Conservation (phyloP, 2,113 vertebrate genomes). For the Lycocorax pyrrhopterus region DNA sequence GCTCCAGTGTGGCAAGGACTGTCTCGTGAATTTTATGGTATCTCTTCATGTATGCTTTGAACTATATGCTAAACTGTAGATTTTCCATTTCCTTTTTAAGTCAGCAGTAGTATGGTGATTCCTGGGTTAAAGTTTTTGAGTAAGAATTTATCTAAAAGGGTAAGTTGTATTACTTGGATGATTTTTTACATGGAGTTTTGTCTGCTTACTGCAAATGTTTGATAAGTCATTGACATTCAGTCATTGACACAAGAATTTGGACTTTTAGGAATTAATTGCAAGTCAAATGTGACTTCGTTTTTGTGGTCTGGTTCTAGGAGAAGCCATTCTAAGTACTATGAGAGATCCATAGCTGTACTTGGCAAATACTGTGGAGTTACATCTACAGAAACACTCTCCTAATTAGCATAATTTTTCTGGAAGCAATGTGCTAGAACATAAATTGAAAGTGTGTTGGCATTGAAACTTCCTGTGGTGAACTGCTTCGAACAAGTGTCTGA, state of each 20-base stretch:
- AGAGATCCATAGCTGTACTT: background rate
- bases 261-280: background rate
- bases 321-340: background rate
- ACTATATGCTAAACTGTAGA: fast-evolving
- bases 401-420: background rate
- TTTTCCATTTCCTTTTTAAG: background rate
- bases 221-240: background rate
- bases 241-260: background rate
- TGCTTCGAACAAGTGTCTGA: background rate
- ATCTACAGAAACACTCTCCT: background rate
- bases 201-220: background rate
- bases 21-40: background rate
- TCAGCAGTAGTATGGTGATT: background rate
- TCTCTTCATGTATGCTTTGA: background rate
- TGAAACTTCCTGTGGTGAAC: background rate
- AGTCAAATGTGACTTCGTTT: background rate
- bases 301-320: background rate
- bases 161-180: background rate
- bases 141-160: background rate
- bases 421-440: background rate
- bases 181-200: background rate
- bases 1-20: background rate
- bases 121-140: background rate
- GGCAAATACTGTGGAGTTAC: background rate
- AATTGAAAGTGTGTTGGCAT: background rate